Percentiles rank a stretch among this genome's conserved stretches.
These are phyloP conservation scores for Boloria euphrosyne DNA, from an alignment of 2,888 invertebrate species.

Conservation along the genomic window DNA sequence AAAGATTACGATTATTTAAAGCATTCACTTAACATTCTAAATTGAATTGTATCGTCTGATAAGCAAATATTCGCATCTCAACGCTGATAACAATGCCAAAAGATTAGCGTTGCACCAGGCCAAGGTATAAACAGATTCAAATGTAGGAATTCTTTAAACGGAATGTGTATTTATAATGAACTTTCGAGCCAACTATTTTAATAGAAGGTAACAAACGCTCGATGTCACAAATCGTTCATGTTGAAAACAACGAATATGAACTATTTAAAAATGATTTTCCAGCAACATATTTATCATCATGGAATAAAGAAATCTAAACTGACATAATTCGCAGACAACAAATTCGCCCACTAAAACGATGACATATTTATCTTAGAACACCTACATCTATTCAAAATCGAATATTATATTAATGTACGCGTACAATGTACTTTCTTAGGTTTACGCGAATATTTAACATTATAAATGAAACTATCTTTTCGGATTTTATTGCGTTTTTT, in stretches of 20 bases:
- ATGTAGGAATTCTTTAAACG: background rate
- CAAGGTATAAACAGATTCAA: background rate
- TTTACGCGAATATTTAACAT: too few species aligned
- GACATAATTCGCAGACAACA: constrained; percentile 4
- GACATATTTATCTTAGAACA: constrained; percentile 4
- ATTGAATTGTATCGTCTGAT: constrained; percentile 34
- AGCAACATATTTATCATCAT: background rate
- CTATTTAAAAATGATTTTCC: too few species aligned
- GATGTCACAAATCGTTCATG: too few species aligned
- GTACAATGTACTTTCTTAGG: too few species aligned
- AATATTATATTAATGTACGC: too few species aligned
- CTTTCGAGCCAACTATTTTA: background rate
- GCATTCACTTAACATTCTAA: constrained; percentile 24
- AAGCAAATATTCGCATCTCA: constrained; percentile 21
- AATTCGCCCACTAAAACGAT: constrained; percentile 2
- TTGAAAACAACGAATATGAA: too few species aligned
- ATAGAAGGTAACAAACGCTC: background rate
- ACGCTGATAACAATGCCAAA: constrained; percentile 27
- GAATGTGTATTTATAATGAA: background rate
- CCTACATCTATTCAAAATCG: background rate
- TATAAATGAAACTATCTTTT: too few species aligned
- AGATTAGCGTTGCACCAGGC: constrained; percentile 7
- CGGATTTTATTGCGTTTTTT: too few species aligned
- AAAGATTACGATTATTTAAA: constrained; percentile 24
- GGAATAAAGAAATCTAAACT: background rate